Evolutionary conservation across 2,888 invertebrate genomes (phyloP).

Genomic region (Prosopocoilus inquinatus): DNA sequence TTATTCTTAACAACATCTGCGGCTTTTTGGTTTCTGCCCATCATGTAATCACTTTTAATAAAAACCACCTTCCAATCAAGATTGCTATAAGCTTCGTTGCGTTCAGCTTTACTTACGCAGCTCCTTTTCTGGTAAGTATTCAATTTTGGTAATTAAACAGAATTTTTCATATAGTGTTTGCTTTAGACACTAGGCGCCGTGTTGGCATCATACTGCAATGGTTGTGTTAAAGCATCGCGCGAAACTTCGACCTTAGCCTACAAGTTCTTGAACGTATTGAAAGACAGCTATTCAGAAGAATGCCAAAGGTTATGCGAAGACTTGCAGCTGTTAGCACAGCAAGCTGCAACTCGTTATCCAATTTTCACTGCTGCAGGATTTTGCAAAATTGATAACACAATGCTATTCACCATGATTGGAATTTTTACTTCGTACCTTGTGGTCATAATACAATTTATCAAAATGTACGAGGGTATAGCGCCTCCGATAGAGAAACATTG

Average conservation of each 20-base stretch:
- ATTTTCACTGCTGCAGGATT: constrained; percentile 7
- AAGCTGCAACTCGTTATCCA: constrained; percentile 1
- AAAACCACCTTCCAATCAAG: too few relatives aligned
- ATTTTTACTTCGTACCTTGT: constrained; percentile 4
- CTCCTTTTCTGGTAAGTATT: constrained; percentile 5
- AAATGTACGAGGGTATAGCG: too few relatives aligned
- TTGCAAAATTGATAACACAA: constrained; percentile 4
- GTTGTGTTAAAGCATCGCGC: background rate
- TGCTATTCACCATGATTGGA: background rate
- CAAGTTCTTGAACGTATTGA: constrained; percentile 1
- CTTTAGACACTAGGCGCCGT: background rate
- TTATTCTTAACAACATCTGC: too few relatives aligned
- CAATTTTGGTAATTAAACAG: background rate
- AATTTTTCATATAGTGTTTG: background rate
- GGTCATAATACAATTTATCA: background rate
- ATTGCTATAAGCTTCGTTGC: background rate
- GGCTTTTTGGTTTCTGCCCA: too few relatives aligned
- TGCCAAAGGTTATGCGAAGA: constrained; percentile 3
- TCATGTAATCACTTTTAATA: too few relatives aligned
- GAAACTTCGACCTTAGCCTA: constrained; percentile 4
- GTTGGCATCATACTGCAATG: background rate
- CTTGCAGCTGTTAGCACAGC: constrained; percentile 7
- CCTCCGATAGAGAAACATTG: background rate
- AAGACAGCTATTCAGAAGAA: background rate
- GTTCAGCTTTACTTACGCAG: background rate